These are phyloP conservation scores for Leptatherina wallacei DNA, from an alignment of 2,797 vertebrate genomes.

Conservation along the genomic window DNA sequence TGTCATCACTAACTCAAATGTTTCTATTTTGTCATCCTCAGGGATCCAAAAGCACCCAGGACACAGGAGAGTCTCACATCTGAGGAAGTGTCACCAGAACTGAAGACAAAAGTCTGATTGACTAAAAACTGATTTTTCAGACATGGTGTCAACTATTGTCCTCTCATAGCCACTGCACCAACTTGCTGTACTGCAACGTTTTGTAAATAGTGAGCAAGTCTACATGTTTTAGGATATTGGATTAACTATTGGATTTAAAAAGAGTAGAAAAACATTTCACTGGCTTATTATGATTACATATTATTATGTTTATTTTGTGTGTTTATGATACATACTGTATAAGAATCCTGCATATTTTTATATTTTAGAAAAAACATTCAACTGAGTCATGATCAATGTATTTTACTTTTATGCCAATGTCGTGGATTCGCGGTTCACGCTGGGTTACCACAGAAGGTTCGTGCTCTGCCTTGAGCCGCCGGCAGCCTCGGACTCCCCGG, in stretches of 20 bases:
- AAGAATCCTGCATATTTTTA: too few species aligned
- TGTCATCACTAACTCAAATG: constrained; percentile 8
- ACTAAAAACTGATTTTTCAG: not conserved
- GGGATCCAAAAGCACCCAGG: constrained; percentile 69
- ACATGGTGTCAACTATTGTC: not conserved
- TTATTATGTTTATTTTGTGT: too few species aligned
- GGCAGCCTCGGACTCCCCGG: too few species aligned
- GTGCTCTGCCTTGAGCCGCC: too few species aligned
- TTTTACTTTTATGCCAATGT: too few species aligned
- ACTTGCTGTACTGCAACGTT: constrained; percentile 6
- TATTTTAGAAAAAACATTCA: too few species aligned
- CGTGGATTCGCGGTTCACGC: too few species aligned
- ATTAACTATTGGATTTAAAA: not conserved
- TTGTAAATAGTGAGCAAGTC: constrained; percentile 25
- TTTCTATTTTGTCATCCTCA: constrained; percentile 52
- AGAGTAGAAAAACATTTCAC: too few species aligned
- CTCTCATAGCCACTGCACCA: constrained; percentile 2
- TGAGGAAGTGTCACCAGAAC: constrained; percentile 34
- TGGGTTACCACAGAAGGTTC: too few species aligned
- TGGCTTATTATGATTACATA: too few species aligned
- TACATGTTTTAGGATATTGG: constrained; percentile 4
- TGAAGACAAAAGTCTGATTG: constrained; percentile 12
- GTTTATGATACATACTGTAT: too few species aligned
- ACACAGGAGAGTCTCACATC: constrained; percentile 77
- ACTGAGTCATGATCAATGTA: too few species aligned